A percentile compares a stretch with the other conserved stretches of the same genome.
These are phyloP conservation scores for Maconellicoccus hirsutus DNA, from an alignment of 1,140 invertebrate species.

Conservation along the genomic window DNA sequence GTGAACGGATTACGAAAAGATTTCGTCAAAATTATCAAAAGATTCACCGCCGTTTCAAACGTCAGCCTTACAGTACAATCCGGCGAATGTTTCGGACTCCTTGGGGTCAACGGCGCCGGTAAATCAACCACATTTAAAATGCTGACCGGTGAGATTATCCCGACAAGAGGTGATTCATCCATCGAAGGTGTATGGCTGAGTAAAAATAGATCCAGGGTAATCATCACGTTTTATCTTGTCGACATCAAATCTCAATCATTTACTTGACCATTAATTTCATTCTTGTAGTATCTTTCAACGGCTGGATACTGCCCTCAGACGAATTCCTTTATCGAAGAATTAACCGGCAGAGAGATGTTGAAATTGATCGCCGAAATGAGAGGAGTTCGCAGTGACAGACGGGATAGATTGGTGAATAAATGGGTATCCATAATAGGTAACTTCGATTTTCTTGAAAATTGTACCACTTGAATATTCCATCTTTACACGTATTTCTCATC, in stretches of 20 bases:
- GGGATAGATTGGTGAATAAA: conserved; percentile 39
- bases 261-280: too few species aligned
- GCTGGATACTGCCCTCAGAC: conserved; percentile 38
- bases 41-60: conserved; percentile 50
- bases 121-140: conserved; percentile 78
- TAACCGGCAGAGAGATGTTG: conserved; percentile 41
- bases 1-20: not conserved
- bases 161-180: conserved; percentile 29
- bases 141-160: conserved; percentile 30
- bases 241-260: not conserved
- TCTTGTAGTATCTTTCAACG: conserved; percentile 37
- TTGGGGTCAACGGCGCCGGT: conserved; percentile 76
- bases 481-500: not conserved
- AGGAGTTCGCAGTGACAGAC: conserved; percentile 47
- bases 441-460: conserved; percentile 23
- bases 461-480: too few species aligned
- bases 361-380: conserved; percentile 36
- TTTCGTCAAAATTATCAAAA: not conserved
- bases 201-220: not conserved
- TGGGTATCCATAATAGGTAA: conserved; percentile 46
- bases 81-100: conserved; percentile 71
- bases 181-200: conserved; percentile 15
- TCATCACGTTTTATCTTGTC: conserved; percentile 21
- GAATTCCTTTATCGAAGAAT: conserved; percentile 44
- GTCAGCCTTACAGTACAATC: conserved; percentile 51